phyloP scores from a whole-genome alignment of 2,113 vertebrate species.

The Lamprologus callipterus region DNA sequence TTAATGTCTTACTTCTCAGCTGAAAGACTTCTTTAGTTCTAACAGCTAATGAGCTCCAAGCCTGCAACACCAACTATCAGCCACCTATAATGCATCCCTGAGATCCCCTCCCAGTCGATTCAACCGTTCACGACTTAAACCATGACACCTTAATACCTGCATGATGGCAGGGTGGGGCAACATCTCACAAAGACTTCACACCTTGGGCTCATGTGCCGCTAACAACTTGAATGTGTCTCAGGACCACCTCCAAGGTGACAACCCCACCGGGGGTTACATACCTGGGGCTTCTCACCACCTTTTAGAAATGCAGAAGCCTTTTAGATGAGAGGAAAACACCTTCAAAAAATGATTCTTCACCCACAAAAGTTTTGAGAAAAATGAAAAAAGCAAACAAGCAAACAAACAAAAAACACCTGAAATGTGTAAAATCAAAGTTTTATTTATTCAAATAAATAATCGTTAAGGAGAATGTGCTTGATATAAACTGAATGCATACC shows the following conservation, averaged over 20 bases:
- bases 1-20: not conserved
- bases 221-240: not conserved
- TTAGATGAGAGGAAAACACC: not conserved
- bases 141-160: not conserved
- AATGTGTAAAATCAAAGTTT: not conserved
- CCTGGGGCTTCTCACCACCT: not conserved
- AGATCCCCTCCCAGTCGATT: not conserved
- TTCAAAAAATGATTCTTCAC: not conserved
- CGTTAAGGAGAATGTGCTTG: not conserved
- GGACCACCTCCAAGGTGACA: not conserved
- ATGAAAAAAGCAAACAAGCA: not conserved
- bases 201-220: not conserved
- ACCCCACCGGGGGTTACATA: not conserved
- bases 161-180: not conserved
- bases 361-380: not conserved
- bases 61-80: not conserved
- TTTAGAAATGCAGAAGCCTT: not conserved
- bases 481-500: not conserved
- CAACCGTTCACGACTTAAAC: not conserved
- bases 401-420: not conserved
- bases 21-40: not conserved
- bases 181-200: not conserved
- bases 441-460: not conserved
- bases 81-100: not conserved
- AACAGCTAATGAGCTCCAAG: not conserved